A percentile compares a stretch with the other conserved stretches of the same genome.
These are phyloP conservation scores for Molossus alvarezi DNA, from an alignment of 2,797 vertebrate species.

Conservation along the genomic window DNA sequence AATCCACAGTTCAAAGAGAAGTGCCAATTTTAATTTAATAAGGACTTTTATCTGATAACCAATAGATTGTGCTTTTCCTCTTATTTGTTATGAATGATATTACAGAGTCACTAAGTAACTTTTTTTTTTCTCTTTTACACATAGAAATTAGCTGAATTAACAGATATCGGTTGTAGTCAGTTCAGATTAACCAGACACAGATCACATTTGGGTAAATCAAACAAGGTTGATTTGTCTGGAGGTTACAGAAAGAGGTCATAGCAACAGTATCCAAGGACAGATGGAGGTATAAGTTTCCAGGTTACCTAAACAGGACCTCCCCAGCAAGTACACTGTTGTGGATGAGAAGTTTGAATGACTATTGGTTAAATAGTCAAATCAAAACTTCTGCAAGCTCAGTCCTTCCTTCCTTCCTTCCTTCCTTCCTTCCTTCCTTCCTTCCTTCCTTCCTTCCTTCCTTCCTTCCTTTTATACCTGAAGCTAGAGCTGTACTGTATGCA, in stretches of 20 bases:
- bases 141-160: conserved; percentile 69
- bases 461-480: neutral
- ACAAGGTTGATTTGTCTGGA: conserved; percentile 62
- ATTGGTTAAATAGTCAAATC: neutral
- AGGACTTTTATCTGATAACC: conserved; percentile 67
- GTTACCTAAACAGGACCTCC: conserved; percentile 22
- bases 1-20: conserved; percentile 72
- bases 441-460: neutral
- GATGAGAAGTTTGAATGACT: neutral
- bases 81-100: conserved; percentile 72
- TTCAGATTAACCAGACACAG: conserved; percentile 42
- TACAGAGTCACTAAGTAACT: conserved; percentile 62
- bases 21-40: conserved; percentile 76
- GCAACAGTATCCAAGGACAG: conserved; percentile 34
- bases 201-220: conserved; percentile 44
- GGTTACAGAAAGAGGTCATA: conserved; percentile 48
- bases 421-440: neutral
- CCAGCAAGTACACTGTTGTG: neutral
- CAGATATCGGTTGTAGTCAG: conserved; percentile 65
- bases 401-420: neutral
- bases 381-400: neutral
- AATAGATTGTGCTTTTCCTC: conserved; percentile 64
- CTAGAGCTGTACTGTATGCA: neutral
- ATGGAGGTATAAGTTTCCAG: neutral
- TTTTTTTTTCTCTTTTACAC: neutral